Evolutionary conservation across 1,140 invertebrate genomes (phyloP).

Genomic region (Phthorimaea operculella): DNA sequence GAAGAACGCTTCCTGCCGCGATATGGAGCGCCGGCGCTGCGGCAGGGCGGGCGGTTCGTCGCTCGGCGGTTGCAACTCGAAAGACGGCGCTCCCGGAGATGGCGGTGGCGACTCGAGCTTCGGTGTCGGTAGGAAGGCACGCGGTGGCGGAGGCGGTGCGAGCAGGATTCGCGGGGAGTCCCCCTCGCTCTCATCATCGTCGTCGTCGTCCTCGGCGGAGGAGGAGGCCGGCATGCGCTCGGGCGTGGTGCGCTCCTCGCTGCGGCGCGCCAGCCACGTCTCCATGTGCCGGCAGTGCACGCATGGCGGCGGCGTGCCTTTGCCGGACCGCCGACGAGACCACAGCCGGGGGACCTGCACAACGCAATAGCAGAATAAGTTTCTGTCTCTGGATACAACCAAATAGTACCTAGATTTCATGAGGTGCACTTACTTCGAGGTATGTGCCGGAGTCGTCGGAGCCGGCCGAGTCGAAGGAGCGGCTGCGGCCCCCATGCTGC

Average conservation of each 20-base stretch:
- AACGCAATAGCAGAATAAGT: not conserved
- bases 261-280: conserved; percentile 69
- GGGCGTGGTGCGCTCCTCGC: conserved; percentile 62
- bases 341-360: conserved; percentile 71
- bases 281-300: conserved; percentile 75
- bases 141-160: conserved; percentile 72
- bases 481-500: conserved; percentile 73
- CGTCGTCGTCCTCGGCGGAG: conserved; percentile 67
- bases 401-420: too few relatives aligned
- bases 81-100: conserved; percentile 62
- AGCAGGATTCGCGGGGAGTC: conserved; percentile 71
- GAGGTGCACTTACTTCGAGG: conserved; percentile 61
- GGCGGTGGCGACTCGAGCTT: conserved; percentile 67
- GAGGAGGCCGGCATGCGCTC: conserved; percentile 62
- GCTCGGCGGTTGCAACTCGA: conserved; percentile 66
- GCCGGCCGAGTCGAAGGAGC: conserved; percentile 81
- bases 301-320: conserved; percentile 72
- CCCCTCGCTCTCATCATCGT: conserved; percentile 67
- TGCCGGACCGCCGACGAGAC: conserved; percentile 72
- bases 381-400: not conserved
- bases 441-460: conserved; percentile 74
- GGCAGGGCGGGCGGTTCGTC: conserved; percentile 56
- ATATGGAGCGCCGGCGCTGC: conserved; percentile 72
- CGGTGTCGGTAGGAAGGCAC: conserved; percentile 42
- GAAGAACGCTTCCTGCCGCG: conserved; percentile 83